These are phyloP conservation scores for Macroramphosus scolopax DNA, from an alignment of 2,797 vertebrate species.

Conservation along the genomic window DNA sequence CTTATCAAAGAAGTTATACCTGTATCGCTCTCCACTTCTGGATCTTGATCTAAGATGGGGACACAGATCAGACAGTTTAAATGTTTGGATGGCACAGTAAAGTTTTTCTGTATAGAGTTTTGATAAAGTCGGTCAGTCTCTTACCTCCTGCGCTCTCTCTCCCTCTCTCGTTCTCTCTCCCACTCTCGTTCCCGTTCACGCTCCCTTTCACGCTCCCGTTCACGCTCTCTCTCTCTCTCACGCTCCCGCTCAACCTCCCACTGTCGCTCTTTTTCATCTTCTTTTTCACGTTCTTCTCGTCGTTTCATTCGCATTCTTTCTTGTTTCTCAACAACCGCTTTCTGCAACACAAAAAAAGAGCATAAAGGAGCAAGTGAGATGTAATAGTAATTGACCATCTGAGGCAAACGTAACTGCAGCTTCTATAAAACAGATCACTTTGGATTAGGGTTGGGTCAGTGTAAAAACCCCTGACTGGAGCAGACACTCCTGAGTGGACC, in stretches of 20 bases:
- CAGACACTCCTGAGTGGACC: too few species aligned
- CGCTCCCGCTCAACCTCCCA: slow-evolving; percentile 83
- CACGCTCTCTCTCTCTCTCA: slow-evolving; percentile 81
- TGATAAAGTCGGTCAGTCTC: background rate
- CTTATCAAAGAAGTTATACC: too few species aligned
- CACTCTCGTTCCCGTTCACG: slow-evolving; percentile 60
- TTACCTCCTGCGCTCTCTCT: slow-evolving; percentile 74
- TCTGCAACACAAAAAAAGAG: slow-evolving; percentile 70
- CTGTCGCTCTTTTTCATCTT: slow-evolving; percentile 71
- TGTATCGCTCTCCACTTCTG: slow-evolving; percentile 78
- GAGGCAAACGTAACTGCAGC: too few species aligned
- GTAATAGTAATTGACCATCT: too few species aligned
- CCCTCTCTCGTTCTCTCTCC: slow-evolving; percentile 62
- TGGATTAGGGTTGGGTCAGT: too few species aligned
- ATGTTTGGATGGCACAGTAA: background rate
- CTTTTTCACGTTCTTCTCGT: slow-evolving; percentile 85
- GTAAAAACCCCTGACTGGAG: too few species aligned
- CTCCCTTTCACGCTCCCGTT: slow-evolving; percentile 55
- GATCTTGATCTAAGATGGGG: slow-evolving; percentile 73
- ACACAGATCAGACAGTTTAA: background rate
- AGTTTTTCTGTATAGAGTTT: background rate
- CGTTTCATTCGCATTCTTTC: slow-evolving; percentile 89
- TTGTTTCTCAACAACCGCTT: slow-evolving; percentile 94
- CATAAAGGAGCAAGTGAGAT: background rate
- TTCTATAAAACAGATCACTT: too few species aligned